phyloP scores from a whole-genome alignment of 2,113 vertebrate species.

The Atherinomorus stipes region DNA sequence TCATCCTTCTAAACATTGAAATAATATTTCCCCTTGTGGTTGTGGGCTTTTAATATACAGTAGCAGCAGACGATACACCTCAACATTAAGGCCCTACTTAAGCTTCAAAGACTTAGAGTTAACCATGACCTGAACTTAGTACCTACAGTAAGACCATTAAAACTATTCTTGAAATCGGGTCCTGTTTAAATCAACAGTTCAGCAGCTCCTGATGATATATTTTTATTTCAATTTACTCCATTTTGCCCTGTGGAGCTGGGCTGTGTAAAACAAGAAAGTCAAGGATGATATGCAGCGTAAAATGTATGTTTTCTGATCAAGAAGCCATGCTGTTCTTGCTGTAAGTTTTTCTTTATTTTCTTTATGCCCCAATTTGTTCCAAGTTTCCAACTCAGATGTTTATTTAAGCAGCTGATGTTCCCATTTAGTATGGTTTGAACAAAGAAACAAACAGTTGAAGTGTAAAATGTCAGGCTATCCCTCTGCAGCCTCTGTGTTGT shows the following conservation, averaged over 20 bases:
- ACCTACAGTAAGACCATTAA: background rate
- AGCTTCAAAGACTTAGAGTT: background rate
- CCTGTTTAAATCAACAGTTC: background rate
- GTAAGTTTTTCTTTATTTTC: background rate
- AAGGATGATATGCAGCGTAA: no score
- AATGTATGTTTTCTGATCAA: no score
- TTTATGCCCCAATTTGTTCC: background rate
- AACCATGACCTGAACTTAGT: background rate
- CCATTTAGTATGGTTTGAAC: background rate
- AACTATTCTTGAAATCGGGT: background rate
- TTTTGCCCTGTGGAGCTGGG: no score
- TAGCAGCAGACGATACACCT: background rate
- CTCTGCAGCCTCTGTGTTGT: background rate
- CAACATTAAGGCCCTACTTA: background rate
- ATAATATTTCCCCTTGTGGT: background rate
- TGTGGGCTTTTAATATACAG: no score
- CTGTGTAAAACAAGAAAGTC: no score
- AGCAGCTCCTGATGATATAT: no score
- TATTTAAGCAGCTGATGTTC: background rate
- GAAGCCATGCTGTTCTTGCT: no score
- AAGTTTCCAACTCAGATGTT: background rate
- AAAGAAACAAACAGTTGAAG: constrained; percentile 1
- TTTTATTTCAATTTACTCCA: no score
- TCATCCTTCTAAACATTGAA: background rate
- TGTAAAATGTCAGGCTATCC: background rate